Conservation (phyloP, 2,797 vertebrate species). For the Lutjanus campechanus region DNA sequence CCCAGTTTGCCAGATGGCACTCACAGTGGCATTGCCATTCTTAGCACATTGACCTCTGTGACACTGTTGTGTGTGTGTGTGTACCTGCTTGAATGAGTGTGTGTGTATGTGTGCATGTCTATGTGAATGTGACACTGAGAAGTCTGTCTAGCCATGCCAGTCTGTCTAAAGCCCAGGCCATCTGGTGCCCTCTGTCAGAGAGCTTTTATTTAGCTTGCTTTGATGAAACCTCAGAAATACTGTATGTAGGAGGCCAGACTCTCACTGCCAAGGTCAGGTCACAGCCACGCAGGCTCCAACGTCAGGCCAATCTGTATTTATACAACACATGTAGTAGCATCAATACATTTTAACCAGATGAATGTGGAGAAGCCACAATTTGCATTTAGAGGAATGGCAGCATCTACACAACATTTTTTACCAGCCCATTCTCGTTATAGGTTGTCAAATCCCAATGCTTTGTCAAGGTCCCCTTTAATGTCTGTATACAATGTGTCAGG, state of each 20-base stretch:
- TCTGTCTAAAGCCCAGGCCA: slow-evolving; percentile 62
- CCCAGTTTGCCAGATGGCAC: slow-evolving; percentile 70
- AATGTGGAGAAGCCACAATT: slow-evolving; percentile 5
- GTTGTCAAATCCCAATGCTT: no score
- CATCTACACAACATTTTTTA: no score
- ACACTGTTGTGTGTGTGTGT: slow-evolving; percentile 55
- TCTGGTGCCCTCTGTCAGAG: slow-evolving; percentile 67
- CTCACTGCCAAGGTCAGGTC: slow-evolving; percentile 35
- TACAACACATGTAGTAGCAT: background rate
- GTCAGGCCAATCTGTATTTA: slow-evolving; percentile 20
- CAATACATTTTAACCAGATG: background rate
- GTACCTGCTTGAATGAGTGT: slow-evolving; percentile 34
- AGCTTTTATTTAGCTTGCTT: slow-evolving; percentile 48
- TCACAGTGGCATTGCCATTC: slow-evolving; percentile 69
- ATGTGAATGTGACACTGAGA: slow-evolving; percentile 52
- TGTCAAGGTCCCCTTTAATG: no score
- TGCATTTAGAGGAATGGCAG: background rate
- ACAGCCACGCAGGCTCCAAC: slow-evolving; percentile 6
- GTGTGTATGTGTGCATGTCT: slow-evolving; percentile 26
- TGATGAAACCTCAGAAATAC: slow-evolving; percentile 30
- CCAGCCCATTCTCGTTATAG: no score
- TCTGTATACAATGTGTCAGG: no score
- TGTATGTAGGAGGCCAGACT: slow-evolving; percentile 30
- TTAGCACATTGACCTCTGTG: slow-evolving; percentile 78
- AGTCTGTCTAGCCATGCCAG: slow-evolving; percentile 47